Base-by-base conservation (phyloP, 2,113 vertebrate species). In the Paracanthobrama guichenoti region DNA sequence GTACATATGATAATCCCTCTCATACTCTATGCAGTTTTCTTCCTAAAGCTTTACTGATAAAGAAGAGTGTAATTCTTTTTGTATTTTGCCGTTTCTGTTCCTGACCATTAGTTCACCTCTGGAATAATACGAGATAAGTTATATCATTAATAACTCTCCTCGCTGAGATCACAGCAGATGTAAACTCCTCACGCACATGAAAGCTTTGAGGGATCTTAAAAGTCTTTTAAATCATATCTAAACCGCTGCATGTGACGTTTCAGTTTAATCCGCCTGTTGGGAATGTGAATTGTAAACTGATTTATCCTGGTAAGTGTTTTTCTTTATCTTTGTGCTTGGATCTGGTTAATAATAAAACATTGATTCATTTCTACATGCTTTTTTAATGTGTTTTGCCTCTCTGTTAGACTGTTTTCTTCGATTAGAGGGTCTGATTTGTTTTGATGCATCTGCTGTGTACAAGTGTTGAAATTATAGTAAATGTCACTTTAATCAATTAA, bases 61-160 rank as follows among this genome's bases (percentile, higher is more conserved):
- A 74, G 26, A 12, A 31, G 10, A 62, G 39, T 73, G 78, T 26
- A 24, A 60, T 11, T 46, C 9, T 10, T 28, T 69, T 31, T 11
- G 31, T 71, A n/a, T 42, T 31, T 39, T 60, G 14, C 31, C 12
- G 14, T 59, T 62, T 62, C 35, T 11, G 8, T 18, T 66, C 18
- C 64, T 85, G 26, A 72, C 76, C 55, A 13, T 57, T 7, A 8
- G 64, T 69, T 85, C 57, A 80, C 76, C 66, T 79, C 75, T 48
- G 42, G 18, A 71, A 46, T 59, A 14, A 72, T 28, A 44, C 1
- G 28, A 69, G 79, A 81, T 55, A 39, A 81, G 79, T 39, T n/a
- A 2, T 12, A 46, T 69, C 42, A 80, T 80, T 64, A 35, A 66
- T 60, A 62, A 26, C n/a, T 26, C 78, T 11, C 62, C 24, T 67